Evolutionary conservation across 2,888 invertebrate genomes (phyloP).

Genomic region (Alloscopus bannaensis): DNA sequence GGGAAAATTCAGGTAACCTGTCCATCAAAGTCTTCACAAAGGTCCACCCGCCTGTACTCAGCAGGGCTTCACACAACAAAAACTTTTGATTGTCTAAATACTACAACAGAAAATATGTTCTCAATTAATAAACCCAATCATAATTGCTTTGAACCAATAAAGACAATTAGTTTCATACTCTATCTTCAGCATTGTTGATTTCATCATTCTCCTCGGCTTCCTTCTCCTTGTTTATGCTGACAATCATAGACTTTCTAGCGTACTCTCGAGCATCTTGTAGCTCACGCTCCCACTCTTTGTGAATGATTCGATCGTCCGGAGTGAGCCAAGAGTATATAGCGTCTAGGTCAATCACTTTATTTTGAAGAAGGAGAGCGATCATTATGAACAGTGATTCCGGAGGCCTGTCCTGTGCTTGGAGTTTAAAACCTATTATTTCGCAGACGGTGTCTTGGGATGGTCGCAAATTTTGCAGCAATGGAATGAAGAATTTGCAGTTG

Average conservation of each 20-base stretch:
- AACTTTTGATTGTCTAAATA: slow-evolving; percentile 91
- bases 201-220: slow-evolving; percentile 79
- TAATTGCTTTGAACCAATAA: slow-evolving; percentile 8
- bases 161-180: slow-evolving; percentile 41
- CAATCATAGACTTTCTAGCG: slow-evolving; percentile 85
- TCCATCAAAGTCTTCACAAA: slow-evolving; percentile 88
- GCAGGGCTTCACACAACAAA: slow-evolving; percentile 91
- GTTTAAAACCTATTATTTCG: slow-evolving; percentile 96
- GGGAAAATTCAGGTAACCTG: slow-evolving; percentile 87
- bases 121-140: slow-evolving; percentile 67
- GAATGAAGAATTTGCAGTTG: slow-evolving; percentile 88
- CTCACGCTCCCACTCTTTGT: slow-evolving; percentile 88
- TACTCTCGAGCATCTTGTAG: slow-evolving; percentile 89
- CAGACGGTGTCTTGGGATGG: slow-evolving; percentile 91
- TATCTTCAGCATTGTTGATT: slow-evolving; percentile 54
- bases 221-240: slow-evolving; percentile 73
- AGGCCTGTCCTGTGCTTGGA: slow-evolving; percentile 75
- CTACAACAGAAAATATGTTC: slow-evolving; percentile 72
- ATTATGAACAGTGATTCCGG: slow-evolving; percentile 88
- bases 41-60: slow-evolving; percentile 93
- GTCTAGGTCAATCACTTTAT: slow-evolving; percentile 89
- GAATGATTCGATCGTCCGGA: slow-evolving; percentile 89
- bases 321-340: slow-evolving; percentile 93
- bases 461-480: slow-evolving; percentile 91
- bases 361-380: slow-evolving; percentile 92